Evolutionary conservation across 1,140 invertebrate genomes (phyloP), one percentile per base, ranked within the genome.

Genomic region (Achroia grisella): DNA sequence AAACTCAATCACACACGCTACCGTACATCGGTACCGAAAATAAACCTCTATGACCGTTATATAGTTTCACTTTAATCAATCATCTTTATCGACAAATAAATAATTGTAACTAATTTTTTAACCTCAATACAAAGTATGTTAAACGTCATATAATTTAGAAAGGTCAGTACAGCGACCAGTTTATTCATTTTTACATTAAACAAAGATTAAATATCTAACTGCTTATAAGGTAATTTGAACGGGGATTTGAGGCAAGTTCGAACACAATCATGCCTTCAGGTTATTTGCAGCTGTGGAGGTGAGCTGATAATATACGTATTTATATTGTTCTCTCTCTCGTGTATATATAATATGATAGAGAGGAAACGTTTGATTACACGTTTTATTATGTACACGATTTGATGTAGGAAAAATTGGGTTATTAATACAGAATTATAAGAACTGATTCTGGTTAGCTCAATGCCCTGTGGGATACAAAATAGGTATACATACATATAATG

Each of bases 221-320:
- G 49, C 52, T 68, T 64, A 68, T 64, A 58, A 58, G 62, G 61
- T 44, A 55, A 64, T 63, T 68, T 68, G 41, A 31, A 47, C 13
- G 30, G 11, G 52, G 53, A 59, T 61, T 37, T 56, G 36, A 57
- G 57, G 32, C 11, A 50, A 46, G 42, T 14, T 32, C 42, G 53
- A 59, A 53, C 54, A 48, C 14, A 44, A 37, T 39, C 36, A 42
- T 48, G 65, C 64, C 64, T 39, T 41, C 2, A 6, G 17, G 17
- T 23, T 6, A 23, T 23, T 23, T 23, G 17, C 6, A 6, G 17
- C 17, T 23, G 17, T 23, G 17, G 2, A 23, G 17, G 17, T 23
- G 2, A 23, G 17, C 17, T n/a, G 17, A 2, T 23, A 6, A 23
- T 23, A 23, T 23, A 23, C 17, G 17, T 3, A 23, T 23, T 23